Percentiles rank a stretch among this genome's conserved stretches.
Conservation (phyloP, 2,113 vertebrate species). For the Catharus fuscescens region DNA sequence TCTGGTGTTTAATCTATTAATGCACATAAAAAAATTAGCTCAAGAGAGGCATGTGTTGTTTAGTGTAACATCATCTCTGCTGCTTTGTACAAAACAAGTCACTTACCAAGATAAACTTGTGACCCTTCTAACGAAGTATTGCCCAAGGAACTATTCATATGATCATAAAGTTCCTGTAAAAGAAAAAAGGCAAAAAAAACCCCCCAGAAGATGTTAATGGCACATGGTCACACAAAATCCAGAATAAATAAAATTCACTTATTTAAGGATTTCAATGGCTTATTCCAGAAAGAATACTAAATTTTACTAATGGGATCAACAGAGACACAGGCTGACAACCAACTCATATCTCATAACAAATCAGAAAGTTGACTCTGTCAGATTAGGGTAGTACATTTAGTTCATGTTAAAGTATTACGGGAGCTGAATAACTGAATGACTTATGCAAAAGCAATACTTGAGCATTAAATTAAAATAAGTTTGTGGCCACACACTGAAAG, state of each 20-base stretch:
- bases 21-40: not conserved
- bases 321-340: not conserved
- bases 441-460: not conserved
- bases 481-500: not conserved
- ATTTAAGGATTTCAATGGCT: not conserved
- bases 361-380: not conserved
- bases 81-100: not conserved
- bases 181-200: not conserved
- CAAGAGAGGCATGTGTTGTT: not conserved
- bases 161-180: slow-evolving; percentile 93
- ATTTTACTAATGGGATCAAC: not conserved
- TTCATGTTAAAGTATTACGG: not conserved
- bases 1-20: not conserved
- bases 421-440: not conserved
- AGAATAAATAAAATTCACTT: not conserved
- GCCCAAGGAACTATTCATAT: slow-evolving; percentile 94
- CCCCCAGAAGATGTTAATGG: not conserved
- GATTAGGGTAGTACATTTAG: not conserved
- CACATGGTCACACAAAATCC: not conserved
- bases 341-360: not conserved
- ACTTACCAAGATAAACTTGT: slow-evolving; percentile 92
- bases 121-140: slow-evolving; percentile 88
- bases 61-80: not conserved
- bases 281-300: not conserved
- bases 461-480: not conserved